Conservation (phyloP, 2,113 vertebrate species). For the Antidorcas marsupialis region DNA sequence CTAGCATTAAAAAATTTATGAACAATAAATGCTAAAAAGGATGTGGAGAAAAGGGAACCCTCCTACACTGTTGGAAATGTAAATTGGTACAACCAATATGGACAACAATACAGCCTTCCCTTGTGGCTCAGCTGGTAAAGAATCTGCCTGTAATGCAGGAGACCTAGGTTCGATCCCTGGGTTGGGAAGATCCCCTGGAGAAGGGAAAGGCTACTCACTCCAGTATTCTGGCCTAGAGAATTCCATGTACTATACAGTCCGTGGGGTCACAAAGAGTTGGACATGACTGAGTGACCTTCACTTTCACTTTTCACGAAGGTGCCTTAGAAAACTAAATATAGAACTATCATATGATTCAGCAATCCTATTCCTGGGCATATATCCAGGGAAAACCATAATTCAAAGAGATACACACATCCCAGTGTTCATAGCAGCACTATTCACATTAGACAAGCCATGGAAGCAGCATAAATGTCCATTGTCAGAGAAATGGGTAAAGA, state of each 20-base stretch:
- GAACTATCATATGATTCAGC: neutral
- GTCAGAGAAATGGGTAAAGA: neutral
- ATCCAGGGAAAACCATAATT: neutral
- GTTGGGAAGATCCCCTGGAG: neutral
- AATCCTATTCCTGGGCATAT: neutral
- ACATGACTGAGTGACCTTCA: neutral
- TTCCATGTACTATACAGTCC: neutral
- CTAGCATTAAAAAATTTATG: neutral
- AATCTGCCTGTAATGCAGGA: neutral
- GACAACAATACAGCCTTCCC: neutral
- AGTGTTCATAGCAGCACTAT: neutral
- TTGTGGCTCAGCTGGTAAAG: neutral
- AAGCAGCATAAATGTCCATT: neutral
- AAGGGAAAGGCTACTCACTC: neutral
- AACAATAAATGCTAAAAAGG: neutral
- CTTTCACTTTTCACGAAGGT: neutral
- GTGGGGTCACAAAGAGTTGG: neutral
- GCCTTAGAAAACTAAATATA: neutral
- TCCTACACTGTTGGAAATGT: neutral
- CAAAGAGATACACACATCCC: neutral
- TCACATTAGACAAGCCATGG: neutral
- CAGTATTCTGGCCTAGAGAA: neutral
- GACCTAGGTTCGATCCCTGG: neutral
- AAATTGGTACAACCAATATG: neutral
- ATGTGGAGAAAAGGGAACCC: neutral